A percentile compares a stretch with the other conserved stretches of the same genome.
Evolutionary conservation across 2,797 vertebrate species (phyloP).

Genomic region (Pristis pectinata): DNA sequence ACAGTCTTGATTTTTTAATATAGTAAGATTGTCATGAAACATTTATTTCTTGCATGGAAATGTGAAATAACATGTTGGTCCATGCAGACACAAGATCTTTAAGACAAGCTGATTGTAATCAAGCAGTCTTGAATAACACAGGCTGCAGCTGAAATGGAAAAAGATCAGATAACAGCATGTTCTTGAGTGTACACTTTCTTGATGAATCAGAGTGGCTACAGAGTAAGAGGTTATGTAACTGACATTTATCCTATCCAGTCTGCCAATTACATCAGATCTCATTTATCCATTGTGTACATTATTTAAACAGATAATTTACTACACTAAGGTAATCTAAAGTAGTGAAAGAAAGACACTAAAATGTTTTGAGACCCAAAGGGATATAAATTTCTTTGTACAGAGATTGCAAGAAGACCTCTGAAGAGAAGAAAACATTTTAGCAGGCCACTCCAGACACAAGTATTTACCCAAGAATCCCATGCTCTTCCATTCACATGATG

Average conservation of each 20-base stretch:
- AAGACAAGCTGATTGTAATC: conserved; percentile 18
- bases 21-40: background rate
- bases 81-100: background rate
- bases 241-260: conserved; percentile 1
- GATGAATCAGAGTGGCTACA: conserved; percentile 19
- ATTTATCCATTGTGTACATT: conserved; percentile 19
- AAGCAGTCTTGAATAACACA: background rate
- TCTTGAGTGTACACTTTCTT: conserved; percentile 33
- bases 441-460: conserved; percentile 48
- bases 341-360: background rate
- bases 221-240: conserved; percentile 27
- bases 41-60: background rate
- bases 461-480: conserved; percentile 50
- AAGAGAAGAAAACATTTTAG: conserved; percentile 14
- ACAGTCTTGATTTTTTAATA: background rate
- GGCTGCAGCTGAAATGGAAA: conserved; percentile 24
- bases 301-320: conserved; percentile 33
- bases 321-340: background rate
- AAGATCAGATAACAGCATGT: conserved; percentile 18
- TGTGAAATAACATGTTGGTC: background rate
- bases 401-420: background rate
- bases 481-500: conserved; percentile 53
- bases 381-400: background rate
- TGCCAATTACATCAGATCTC: conserved; percentile 30
- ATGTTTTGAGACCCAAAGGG: background rate